Base-by-base conservation (phyloP, 1,140 invertebrate genomes). In the Gonatopus flavifemur region DNA sequence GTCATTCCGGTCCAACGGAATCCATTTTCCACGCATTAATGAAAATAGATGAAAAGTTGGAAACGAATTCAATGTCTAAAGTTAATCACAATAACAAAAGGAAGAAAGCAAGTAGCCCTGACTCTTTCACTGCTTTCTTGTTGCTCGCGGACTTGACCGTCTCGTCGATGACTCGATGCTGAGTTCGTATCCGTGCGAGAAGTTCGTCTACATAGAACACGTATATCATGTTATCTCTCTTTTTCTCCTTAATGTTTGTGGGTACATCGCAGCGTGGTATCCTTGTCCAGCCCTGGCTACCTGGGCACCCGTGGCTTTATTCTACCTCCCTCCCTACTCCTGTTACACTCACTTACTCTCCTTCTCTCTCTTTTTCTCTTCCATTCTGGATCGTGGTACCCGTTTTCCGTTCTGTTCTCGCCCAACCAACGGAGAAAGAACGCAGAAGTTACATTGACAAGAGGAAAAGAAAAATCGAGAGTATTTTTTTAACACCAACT, bases 121-220 rank as follows among this genome's bases (percentile, higher is more conserved):
- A n/a, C n/a, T n/a, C n/a, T n/a, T n/a, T n/a, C n/a, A n/a, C n/a
- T 20, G 28, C 42, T 33, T 16, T 8, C 15, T 16, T 19, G 15
- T 8, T n/a, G n/a, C 41, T 43, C 37, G n/a, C n/a, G n/a, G n/a
- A n/a, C 44, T 20, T 54, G 56, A 36, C 48, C 42, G 59, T 49
- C 52, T 62, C 56, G 48, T 62, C 57, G 59, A 58, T 72, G 62
- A 63, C 59, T 69, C 61, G 65, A 69, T 67, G 65, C 45, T 69
- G 58, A 55, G 67, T 64, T 69, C 66, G 65, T 69, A 60, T 64
- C 59, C 52, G 59, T 55, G 49, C 58, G n/a, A n/a, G n/a, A n/a
- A 48, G 49, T 41, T 52, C 55, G 47, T 39, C 39, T n/a, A 43
- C 32, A 35, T 18, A 37, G 48, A 55, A 21, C 37, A 16, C 18